Conservation (phyloP, 2,888 invertebrate species). For the Noctuana brunneofusca region DNA sequence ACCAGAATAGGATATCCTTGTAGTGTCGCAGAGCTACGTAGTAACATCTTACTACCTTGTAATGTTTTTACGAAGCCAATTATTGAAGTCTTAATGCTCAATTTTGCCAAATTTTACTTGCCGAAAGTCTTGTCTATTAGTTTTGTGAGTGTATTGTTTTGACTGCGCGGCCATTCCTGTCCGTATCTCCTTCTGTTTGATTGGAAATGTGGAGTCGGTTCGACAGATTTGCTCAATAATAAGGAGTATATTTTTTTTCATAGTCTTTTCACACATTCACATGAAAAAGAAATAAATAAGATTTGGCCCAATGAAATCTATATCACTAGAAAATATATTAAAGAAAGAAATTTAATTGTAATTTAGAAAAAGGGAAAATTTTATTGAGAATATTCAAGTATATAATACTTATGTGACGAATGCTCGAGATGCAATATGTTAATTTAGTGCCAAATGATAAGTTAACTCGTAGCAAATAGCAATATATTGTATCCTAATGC, state of each 20-base stretch:
- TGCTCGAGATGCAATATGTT: conserved; percentile 82
- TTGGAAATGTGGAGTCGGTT: conserved; percentile 36
- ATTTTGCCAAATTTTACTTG: conserved; percentile 83
- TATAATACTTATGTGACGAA: conserved; percentile 70
- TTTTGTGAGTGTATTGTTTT: conserved; percentile 53
- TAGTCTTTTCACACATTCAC: conserved; percentile 54
- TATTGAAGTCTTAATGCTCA: conserved; percentile 77
- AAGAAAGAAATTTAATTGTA: conserved; percentile 64
- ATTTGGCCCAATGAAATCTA: conserved; percentile 67
- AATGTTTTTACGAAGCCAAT: conserved; percentile 74
- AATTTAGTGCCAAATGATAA: conserved; percentile 83
- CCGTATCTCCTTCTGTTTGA: conserved; percentile 41
- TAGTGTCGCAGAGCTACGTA: conserved; percentile 69
- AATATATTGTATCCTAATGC: conserved; percentile 80
- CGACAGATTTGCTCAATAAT: conserved; percentile 70
- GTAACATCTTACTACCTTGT: conserved; percentile 63
- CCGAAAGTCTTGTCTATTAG: conserved; percentile 74
- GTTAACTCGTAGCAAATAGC: conserved; percentile 83
- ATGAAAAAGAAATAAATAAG: conserved; percentile 43
- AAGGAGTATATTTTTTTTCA: conserved; percentile 63
- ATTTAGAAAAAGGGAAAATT: conserved; percentile 64
- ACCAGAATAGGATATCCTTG: conserved; percentile 75
- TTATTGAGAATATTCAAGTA: conserved; percentile 67
- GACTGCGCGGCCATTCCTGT: conserved; percentile 49
- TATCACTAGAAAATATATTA: conserved; percentile 64